Evolutionary conservation across 1,140 invertebrate species (phyloP).

Genomic region (Bombus balteatus): DNA sequence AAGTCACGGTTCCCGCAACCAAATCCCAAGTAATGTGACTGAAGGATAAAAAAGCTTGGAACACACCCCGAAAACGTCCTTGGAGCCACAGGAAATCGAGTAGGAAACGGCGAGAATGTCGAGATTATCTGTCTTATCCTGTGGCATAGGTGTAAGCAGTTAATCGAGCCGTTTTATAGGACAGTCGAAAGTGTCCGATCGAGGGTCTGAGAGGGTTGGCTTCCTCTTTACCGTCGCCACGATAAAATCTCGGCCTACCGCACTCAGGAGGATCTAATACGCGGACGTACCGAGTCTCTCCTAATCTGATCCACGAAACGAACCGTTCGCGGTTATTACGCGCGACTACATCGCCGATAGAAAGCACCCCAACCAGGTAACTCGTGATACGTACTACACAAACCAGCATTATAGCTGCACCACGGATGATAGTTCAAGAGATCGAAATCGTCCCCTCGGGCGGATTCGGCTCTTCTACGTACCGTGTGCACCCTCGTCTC

Average conservation of each 20-base stretch:
- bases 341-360: slow-evolving; percentile 56
- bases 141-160: slow-evolving; percentile 46
- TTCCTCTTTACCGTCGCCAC: slow-evolving; percentile 59
- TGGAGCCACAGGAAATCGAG: not conserved
- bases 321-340: slow-evolving; percentile 68
- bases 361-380: slow-evolving; percentile 6
- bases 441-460: slow-evolving; percentile 60
- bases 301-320: slow-evolving; percentile 65
- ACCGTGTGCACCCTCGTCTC: not conserved
- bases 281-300: slow-evolving; percentile 1
- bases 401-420: slow-evolving; percentile 46
- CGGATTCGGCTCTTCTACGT: slow-evolving; percentile 19
- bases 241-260: slow-evolving; percentile 62
- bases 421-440: slow-evolving; percentile 61
- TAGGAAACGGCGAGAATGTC: slow-evolving; percentile 11
- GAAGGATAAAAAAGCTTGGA: slow-evolving; percentile 21
- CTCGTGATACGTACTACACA: slow-evolving; percentile 30
- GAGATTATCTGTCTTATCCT: slow-evolving; percentile 42
- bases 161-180: slow-evolving; percentile 65
- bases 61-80: not conserved
- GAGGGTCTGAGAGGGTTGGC: slow-evolving; percentile 31
- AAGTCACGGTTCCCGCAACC: not conserved
- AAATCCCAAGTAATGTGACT: slow-evolving; percentile 25
- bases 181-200: slow-evolving; percentile 56
- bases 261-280: slow-evolving; percentile 61